A percentile compares a stretch with the other conserved stretches of the same genome.
phyloP scores from a whole-genome alignment of 2,888 invertebrate genomes.

The Metellina segmentata region DNA sequence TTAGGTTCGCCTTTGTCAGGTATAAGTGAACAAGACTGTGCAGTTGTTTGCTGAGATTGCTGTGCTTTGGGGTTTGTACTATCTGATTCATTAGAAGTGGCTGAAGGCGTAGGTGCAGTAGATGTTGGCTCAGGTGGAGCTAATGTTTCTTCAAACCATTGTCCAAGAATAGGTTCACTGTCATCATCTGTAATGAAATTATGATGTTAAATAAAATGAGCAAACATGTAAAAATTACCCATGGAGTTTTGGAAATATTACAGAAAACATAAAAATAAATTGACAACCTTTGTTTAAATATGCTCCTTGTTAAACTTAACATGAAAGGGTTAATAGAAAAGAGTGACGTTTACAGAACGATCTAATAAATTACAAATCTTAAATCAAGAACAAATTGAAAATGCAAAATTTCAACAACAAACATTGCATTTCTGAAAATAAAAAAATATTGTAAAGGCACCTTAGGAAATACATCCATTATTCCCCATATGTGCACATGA shows the following conservation, averaged over 20 bases:
- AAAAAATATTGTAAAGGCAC: too few species aligned
- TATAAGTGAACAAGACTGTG: slow-evolving; percentile 83
- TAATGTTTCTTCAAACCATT: slow-evolving; percentile 96
- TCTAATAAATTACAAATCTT: too few species aligned
- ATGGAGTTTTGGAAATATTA: too few species aligned
- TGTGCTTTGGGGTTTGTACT: slow-evolving; percentile 78
- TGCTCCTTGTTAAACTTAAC: too few species aligned
- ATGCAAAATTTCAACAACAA: too few species aligned
- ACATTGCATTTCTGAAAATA: too few species aligned
- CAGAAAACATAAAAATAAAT: background rate
- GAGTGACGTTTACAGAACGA: background rate
- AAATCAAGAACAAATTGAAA: too few species aligned
- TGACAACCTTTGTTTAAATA: background rate
- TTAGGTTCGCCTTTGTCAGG: slow-evolving; percentile 90
- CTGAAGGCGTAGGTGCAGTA: slow-evolving; percentile 78
- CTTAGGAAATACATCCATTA: too few species aligned
- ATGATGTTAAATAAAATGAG: background rate
- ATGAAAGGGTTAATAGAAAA: background rate
- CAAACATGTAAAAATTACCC: too few species aligned
- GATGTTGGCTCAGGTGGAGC: slow-evolving; percentile 84
- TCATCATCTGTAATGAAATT: slow-evolving; percentile 80
- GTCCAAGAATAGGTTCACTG: slow-evolving; percentile 90
- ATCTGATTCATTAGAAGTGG: slow-evolving; percentile 64
- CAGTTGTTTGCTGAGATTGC: slow-evolving; percentile 78
- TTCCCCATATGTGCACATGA: too few species aligned